phyloP scores from a whole-genome alignment of 2,113 vertebrate species.

The Eolophus roseicapilla region DNA sequence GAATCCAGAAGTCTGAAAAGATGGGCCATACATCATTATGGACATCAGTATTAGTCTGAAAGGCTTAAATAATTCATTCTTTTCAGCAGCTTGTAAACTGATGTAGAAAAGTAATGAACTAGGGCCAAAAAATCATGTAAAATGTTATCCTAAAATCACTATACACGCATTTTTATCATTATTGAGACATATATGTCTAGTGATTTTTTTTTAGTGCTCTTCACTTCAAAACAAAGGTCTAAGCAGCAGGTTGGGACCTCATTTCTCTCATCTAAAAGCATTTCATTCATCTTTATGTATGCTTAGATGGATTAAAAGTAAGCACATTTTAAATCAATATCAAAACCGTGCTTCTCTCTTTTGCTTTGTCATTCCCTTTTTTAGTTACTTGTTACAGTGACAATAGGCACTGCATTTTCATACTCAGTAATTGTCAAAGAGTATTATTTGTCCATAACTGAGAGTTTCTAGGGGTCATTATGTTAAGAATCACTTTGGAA shows the following conservation, averaged over 20 bases:
- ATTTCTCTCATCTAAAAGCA: not conserved
- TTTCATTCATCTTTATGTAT: not conserved
- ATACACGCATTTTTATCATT: not conserved
- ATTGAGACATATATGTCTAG: not conserved
- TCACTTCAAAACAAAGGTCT: not conserved
- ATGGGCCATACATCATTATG: not conserved
- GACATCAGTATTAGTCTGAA: not conserved
- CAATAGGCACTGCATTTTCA: not conserved
- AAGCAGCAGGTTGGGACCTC: accelerated
- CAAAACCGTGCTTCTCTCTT: not conserved
- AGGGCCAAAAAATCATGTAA: not conserved
- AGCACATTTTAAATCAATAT: not conserved
- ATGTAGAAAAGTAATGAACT: not conserved
- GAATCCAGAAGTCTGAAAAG: not conserved
- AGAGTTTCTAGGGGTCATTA: not conserved
- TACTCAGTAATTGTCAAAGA: not conserved
- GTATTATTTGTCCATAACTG: not conserved
- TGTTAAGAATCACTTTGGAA: not conserved
- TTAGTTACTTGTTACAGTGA: not conserved
- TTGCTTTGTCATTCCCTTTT: not conserved
- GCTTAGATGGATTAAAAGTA: not conserved
- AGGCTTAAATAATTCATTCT: not conserved
- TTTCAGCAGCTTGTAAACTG: not conserved
- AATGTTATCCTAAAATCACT: not conserved
- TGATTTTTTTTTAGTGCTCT: not conserved